Evolutionary conservation across 2,888 invertebrate genomes (phyloP).

Genomic region (Ischnus inquisitorius): DNA sequence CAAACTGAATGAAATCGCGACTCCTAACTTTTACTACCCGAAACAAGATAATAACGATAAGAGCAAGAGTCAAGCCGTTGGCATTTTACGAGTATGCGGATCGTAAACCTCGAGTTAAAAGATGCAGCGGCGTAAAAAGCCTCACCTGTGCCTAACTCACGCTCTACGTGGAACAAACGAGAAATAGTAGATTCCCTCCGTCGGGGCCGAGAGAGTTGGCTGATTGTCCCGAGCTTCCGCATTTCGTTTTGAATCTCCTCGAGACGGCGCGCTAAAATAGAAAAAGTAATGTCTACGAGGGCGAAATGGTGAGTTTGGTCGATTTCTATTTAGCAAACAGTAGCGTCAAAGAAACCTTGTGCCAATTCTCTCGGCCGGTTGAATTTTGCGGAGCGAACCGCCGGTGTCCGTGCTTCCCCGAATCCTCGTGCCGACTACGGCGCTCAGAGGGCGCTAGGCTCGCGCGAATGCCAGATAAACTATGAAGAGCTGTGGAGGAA

Average conservation of each 20-base stretch:
- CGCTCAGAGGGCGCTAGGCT: constrained; percentile 3
- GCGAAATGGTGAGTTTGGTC: constrained; percentile 53
- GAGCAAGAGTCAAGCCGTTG: background rate
- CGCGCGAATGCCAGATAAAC: constrained; percentile 7
- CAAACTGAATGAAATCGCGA: background rate
- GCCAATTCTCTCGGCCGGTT: constrained; percentile 80
- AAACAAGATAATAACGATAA: background rate
- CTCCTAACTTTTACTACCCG: background rate
- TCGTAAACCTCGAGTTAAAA: background rate
- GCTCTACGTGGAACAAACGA: background rate
- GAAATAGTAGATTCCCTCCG: background rate
- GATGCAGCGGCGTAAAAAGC: background rate
- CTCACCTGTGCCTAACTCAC: background rate
- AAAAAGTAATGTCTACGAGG: constrained; percentile 32
- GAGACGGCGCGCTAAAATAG: constrained; percentile 22
- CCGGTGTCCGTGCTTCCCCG: constrained; percentile 28
- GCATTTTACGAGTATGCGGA: constrained; percentile 15
- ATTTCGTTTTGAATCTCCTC: constrained; percentile 31
- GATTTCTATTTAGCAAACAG: background rate
- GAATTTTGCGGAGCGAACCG: constrained; percentile 76
- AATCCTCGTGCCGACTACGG: background rate
- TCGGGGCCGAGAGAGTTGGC: background rate
- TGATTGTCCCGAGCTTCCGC: constrained; percentile 21
- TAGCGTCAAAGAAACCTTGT: constrained; percentile 78
- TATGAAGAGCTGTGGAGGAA: background rate